A percentile compares a stretch with the other conserved stretches of the same genome.
Evolutionary conservation across 2,797 vertebrate species (phyloP).

Genomic region (Xerus rutilus): DNA sequence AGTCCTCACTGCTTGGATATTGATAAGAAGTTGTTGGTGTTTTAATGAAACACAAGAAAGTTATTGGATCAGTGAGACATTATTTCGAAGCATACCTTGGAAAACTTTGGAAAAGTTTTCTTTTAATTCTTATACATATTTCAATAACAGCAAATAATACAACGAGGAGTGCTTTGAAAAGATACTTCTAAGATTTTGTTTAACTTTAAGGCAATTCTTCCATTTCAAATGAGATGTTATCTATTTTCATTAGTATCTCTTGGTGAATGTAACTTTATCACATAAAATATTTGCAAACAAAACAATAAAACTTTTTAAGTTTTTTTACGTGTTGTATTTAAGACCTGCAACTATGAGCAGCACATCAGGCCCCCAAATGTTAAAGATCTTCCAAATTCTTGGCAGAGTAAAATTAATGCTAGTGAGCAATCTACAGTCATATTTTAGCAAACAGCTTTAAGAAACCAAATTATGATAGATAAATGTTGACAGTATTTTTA

Average conservation of each 20-base stretch:
- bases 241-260: neutral
- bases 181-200: conserved; percentile 11
- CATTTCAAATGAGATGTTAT: conserved; percentile 24
- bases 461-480: conserved; percentile 11
- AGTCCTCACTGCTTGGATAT: neutral
- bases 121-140: conserved; percentile 26
- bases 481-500: conserved; percentile 19
- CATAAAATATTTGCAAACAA: conserved; percentile 33
- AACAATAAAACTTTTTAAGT: neutral
- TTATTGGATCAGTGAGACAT: neutral
- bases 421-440: neutral
- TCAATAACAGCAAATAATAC: conserved; percentile 12
- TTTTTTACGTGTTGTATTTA: conserved; percentile 51
- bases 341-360: neutral
- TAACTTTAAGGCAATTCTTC: neutral
- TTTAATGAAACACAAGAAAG: conserved; percentile 34
- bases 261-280: conserved; percentile 39
- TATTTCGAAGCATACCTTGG: neutral
- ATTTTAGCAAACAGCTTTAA: conserved; percentile 41
- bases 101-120: conserved; percentile 24
- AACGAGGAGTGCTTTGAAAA: conserved; percentile 36
- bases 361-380: neutral
- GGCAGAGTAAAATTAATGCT: neutral
- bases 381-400: conserved; percentile 14
- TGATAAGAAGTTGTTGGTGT: neutral